Evolutionary conservation across 2,113 vertebrate genomes (phyloP).

Genomic region (Diadophis punctatus): DNA sequence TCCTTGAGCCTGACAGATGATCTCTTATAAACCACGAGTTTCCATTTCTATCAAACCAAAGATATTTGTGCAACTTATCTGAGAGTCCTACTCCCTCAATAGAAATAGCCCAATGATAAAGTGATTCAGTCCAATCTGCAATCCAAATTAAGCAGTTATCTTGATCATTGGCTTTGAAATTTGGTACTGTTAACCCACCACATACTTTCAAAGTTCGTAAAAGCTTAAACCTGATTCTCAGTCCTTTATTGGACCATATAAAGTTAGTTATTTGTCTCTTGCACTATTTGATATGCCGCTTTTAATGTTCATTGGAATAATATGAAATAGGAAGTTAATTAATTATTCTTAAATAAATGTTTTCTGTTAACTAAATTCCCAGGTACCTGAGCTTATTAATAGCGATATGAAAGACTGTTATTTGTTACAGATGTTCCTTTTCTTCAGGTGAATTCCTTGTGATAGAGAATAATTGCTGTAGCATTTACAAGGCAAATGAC

Average conservation of each 20-base stretch:
- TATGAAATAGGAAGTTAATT: not conserved
- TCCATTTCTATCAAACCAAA: not conserved
- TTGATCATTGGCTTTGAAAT: not conserved
- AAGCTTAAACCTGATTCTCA: not conserved
- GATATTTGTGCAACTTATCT: not conserved
- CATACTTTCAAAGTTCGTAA: not conserved
- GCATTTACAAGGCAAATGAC: not conserved
- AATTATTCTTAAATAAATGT: not conserved
- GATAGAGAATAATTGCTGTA: not conserved
- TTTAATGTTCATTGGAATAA: not conserved
- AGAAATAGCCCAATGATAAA: not conserved
- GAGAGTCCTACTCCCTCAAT: not conserved
- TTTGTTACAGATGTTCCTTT: not conserved
- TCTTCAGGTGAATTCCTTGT: not conserved
- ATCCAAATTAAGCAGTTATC: not conserved
- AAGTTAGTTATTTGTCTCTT: not conserved
- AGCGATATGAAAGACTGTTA: not conserved
- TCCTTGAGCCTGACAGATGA: not conserved
- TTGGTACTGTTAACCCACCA: not conserved
- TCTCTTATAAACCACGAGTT: not conserved
- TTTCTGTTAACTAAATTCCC: not conserved
- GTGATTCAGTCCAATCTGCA: not conserved
- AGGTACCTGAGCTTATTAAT: not conserved
- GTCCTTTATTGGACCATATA: not conserved
- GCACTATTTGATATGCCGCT: not conserved